Evolutionary conservation across 2,888 invertebrate genomes (phyloP).

Genomic region (Plagodis pulveraria): DNA sequence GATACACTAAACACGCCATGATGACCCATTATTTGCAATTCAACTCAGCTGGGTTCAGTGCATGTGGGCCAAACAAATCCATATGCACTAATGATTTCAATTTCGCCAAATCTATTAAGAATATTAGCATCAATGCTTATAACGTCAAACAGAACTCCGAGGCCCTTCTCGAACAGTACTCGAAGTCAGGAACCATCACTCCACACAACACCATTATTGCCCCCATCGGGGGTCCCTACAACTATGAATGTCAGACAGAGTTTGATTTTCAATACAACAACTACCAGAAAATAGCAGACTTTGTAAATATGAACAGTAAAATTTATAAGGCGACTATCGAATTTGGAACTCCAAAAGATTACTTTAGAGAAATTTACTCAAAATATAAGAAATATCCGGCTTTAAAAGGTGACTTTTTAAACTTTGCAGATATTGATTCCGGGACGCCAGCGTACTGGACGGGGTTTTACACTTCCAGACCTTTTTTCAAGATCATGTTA

Average conservation of each 20-base stretch:
- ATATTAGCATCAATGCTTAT: slow-evolving; percentile 91
- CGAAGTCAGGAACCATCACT: slow-evolving; percentile 93
- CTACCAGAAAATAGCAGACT: slow-evolving; percentile 94
- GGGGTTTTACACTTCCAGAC: slow-evolving; percentile 96
- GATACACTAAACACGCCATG: slow-evolving; percentile 63
- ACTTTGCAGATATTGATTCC: slow-evolving; percentile 95
- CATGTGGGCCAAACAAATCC: slow-evolving; percentile 66
- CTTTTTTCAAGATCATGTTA: slow-evolving; percentile 92
- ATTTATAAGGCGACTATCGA: slow-evolving; percentile 89
- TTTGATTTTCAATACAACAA: slow-evolving; percentile 98
- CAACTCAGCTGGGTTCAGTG: slow-evolving; percentile 66
- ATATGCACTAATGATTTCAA: slow-evolving; percentile 70
- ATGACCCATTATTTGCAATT: slow-evolving; percentile 70
- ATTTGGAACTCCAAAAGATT: slow-evolving; percentile 96
- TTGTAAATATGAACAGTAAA: slow-evolving; percentile 91
- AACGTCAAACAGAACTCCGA: slow-evolving; percentile 95
- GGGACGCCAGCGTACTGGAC: slow-evolving; percentile 97
- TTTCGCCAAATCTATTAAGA: slow-evolving; percentile 90
- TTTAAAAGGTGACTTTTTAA: slow-evolving; percentile 96
- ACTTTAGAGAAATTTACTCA: slow-evolving; percentile 89
- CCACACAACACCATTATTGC: slow-evolving; percentile 96
- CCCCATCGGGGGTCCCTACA: slow-evolving; percentile 96
- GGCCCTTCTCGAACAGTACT: slow-evolving; percentile 93
- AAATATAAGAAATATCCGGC: slow-evolving; percentile 87
- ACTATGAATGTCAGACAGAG: slow-evolving; percentile 93